Percentiles rank a stretch among this genome's conserved stretches.
phyloP scores from a whole-genome alignment of 2,888 invertebrate genomes.

The Tyria jacobaeae region DNA sequence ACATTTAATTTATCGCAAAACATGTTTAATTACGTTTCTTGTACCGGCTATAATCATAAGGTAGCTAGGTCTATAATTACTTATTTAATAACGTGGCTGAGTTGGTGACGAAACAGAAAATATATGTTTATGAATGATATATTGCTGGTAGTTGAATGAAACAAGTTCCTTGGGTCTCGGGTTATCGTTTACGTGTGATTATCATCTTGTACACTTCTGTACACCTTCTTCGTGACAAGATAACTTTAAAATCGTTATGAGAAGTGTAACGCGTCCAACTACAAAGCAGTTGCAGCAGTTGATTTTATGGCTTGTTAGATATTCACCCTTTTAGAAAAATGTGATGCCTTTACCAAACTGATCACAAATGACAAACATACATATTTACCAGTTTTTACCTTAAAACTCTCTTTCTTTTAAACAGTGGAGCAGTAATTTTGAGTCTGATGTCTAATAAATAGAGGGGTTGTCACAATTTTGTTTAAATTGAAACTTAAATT shows the following conservation, averaged over 20 bases:
- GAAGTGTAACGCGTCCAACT: background rate
- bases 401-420: too few relatives aligned
- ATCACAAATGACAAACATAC: too few relatives aligned
- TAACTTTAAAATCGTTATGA: background rate
- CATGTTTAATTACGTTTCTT: background rate
- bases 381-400: too few relatives aligned
- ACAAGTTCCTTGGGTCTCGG: background rate
- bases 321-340: too few relatives aligned
- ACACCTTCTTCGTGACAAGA: background rate
- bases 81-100: background rate
- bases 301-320: too few relatives aligned
- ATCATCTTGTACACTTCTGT: background rate
- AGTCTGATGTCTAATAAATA: too few relatives aligned
- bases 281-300: background rate
- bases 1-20: background rate
- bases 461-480: too few relatives aligned
- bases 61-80: constrained; percentile 1
- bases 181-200: background rate
- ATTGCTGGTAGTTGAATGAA: background rate
- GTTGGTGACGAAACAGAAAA: background rate
- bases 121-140: constrained; percentile 2
- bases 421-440: too few relatives aligned
- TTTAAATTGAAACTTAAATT: too few relatives aligned
- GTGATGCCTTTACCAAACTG: too few relatives aligned
- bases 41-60: background rate